Conservation (phyloP, 2,113 vertebrate species). For the Amblyopsis rosae region DNA sequence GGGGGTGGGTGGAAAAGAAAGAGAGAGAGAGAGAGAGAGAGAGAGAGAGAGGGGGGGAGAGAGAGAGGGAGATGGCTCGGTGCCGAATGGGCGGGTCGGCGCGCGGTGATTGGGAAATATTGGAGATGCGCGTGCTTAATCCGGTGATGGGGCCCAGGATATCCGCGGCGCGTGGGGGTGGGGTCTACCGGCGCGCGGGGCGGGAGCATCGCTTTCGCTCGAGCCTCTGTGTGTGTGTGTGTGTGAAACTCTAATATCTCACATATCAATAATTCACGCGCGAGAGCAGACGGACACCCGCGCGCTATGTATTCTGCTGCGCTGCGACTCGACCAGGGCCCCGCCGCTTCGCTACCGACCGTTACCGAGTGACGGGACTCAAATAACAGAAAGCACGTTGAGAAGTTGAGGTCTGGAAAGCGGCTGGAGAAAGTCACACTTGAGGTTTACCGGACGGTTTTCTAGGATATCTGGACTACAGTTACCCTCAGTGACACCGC, state of each 20-base stretch:
- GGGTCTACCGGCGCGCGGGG: conserved; percentile 38
- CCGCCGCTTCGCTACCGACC: conserved; percentile 63
- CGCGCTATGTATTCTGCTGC: conserved; percentile 80
- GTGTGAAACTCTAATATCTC: conserved; percentile 80
- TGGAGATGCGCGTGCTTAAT: conserved; percentile 60
- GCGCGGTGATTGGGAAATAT: conserved; percentile 71
- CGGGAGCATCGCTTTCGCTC: conserved; percentile 58
- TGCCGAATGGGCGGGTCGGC: conserved; percentile 48
- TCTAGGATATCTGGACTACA: too few species aligned
- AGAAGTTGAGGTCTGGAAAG: conserved; percentile 24
- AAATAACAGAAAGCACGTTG: conserved; percentile 24
- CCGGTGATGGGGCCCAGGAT: conserved; percentile 64
- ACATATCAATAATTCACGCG: conserved; percentile 85
- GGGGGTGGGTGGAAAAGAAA: not conserved
- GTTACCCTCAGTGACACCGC: too few species aligned
- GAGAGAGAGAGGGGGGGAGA: not conserved
- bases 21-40: not conserved
- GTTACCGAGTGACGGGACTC: conserved; percentile 62
- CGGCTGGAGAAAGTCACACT: conserved; percentile 15
- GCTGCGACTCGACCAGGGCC: conserved; percentile 75
- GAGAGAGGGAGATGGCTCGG: not conserved
- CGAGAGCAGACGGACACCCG: conserved; percentile 75
- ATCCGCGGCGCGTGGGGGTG: conserved; percentile 39
- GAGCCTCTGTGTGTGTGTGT: conserved; percentile 86
- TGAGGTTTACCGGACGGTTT: too few species aligned